These are phyloP conservation scores for Sternarchorhynchus goeldii DNA, from an alignment of 2,797 vertebrate species.

Conservation along the genomic window DNA sequence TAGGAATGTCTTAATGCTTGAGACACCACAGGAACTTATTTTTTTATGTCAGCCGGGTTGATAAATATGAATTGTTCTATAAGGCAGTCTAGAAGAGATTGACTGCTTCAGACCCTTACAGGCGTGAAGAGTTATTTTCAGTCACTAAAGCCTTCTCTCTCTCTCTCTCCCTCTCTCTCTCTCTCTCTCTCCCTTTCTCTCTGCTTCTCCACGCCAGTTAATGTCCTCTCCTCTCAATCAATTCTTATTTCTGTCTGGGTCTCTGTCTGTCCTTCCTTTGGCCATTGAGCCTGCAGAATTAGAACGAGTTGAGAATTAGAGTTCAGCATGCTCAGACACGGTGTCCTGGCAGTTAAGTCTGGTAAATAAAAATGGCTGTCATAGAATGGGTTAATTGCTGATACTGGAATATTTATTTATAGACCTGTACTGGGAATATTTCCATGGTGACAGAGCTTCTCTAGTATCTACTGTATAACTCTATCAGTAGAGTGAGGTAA, in stretches of 20 bases:
- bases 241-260: slow-evolving; percentile 53
- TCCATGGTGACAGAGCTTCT: slow-evolving; percentile 4
- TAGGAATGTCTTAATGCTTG: neutral
- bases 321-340: neutral
- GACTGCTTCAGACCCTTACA: slow-evolving; percentile 6
- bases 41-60: neutral
- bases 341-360: neutral
- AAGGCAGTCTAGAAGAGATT: slow-evolving; percentile 11
- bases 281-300: slow-evolving; percentile 1
- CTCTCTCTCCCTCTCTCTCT: neutral
- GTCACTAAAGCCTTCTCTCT: slow-evolving; percentile 23
- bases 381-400: slow-evolving; percentile 1
- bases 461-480: neutral
- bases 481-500: slow-evolving; percentile 21
- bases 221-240: slow-evolving; percentile 22
- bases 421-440: neutral
- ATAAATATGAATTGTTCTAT: slow-evolving; percentile 12
- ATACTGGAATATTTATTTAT: neutral
- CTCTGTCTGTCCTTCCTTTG: slow-evolving; percentile 62
- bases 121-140: slow-evolving; percentile 32
- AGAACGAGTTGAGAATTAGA: neutral
- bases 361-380: neutral
- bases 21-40: neutral
- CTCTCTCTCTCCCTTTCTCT: neutral
- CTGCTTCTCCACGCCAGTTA: neutral